Evolutionary conservation across 2,113 vertebrate genomes (phyloP), one percentile per base, ranked within the genome.

Genomic region (Carassius carassius): DNA sequence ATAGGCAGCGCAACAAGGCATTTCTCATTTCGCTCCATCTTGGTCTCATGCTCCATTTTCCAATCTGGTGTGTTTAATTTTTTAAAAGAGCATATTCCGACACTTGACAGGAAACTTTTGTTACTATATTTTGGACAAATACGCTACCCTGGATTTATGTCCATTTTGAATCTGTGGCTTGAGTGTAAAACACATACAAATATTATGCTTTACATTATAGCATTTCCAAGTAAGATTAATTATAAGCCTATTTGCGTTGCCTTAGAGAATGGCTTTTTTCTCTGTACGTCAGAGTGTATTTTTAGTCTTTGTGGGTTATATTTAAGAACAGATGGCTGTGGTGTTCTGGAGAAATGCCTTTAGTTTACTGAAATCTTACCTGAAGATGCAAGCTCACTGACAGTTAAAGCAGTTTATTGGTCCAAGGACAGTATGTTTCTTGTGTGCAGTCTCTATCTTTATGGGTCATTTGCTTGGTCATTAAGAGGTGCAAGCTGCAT

Each of bases 1-100:
- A 76, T 73, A 56, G 81, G 70, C 83, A 35, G 25, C 10, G 41
- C 86, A 90, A 67, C 87, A 88, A 91, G 91, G 87, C 87, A 32
- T 84, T 86, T 93, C 89, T 92, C 89, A 91, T 73, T 79, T 69
- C 78, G 17, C 78, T 89, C 88, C 81, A 89, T 92, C 90, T 88
- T 83, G 78, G 69, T 91, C 86, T 87, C 78, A 82, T 78, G 82
- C 58, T 90, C 92, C 89, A 92, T 58, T 92, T 93, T 91, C 84
- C 93, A 93, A 92, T 93, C 92, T 93, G 92, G 82, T 83, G 37
- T 76, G 13, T 72, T 94, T 51, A 93, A 94, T 93, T 91, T 93
- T 29, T 94, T 94, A 86, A 93, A 87, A 85, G 4, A 19, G 21
- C 29, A 81, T 74, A 23, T 75, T 74, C 65, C 11, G 56, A 54